Evolutionary conservation across 2,113 vertebrate genomes (phyloP).

Genomic region (Cephalopholis sonnerati): DNA sequence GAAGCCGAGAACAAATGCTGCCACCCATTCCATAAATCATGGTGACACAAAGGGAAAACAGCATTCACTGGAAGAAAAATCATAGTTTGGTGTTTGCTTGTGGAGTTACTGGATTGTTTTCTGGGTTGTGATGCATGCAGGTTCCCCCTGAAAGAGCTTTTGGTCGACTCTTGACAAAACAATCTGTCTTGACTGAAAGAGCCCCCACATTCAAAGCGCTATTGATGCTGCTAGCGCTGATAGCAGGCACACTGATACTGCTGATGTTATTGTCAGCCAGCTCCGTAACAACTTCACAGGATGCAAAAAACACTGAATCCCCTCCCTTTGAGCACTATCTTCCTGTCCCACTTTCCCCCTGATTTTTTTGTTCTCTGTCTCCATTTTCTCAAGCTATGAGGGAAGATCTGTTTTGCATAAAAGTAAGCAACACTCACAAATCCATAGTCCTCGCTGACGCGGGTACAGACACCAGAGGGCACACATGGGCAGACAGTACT

Average conservation of each 20-base stretch:
- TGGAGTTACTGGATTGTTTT: conserved; percentile 37
- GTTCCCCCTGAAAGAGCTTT: conserved; percentile 24
- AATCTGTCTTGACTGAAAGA: conserved; percentile 43
- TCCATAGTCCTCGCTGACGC: conserved; percentile 38
- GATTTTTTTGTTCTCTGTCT: conserved; percentile 29
- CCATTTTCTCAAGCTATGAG: conserved; percentile 39
- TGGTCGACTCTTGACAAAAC: conserved; percentile 43
- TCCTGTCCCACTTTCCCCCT: conserved; percentile 55
- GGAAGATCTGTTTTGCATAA: conserved; percentile 62
- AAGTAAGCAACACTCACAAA: conserved; percentile 62
- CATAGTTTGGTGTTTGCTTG: conserved; percentile 38
- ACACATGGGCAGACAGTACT: conserved; percentile 61
- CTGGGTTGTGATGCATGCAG: conserved; percentile 21
- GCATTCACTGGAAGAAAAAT: conserved; percentile 33
- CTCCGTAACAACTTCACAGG: conserved; percentile 55
- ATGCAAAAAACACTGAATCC: conserved; percentile 32
- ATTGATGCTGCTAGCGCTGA: conserved; percentile 28
- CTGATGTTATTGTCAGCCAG: conserved; percentile 54
- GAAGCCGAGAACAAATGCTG: conserved; percentile 46
- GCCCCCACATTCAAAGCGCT: conserved; percentile 21
- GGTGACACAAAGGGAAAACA: conserved; percentile 42
- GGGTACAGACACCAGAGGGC: conserved; percentile 62
- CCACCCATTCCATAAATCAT: conserved; percentile 55
- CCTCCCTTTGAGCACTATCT: conserved; percentile 35
- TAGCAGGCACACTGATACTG: conserved; percentile 32